Evolutionary conservation across 1,140 invertebrate genomes (phyloP), one percentile per base, ranked within the genome.

Genomic region (Aphaenogaster ashmeadi): DNA sequence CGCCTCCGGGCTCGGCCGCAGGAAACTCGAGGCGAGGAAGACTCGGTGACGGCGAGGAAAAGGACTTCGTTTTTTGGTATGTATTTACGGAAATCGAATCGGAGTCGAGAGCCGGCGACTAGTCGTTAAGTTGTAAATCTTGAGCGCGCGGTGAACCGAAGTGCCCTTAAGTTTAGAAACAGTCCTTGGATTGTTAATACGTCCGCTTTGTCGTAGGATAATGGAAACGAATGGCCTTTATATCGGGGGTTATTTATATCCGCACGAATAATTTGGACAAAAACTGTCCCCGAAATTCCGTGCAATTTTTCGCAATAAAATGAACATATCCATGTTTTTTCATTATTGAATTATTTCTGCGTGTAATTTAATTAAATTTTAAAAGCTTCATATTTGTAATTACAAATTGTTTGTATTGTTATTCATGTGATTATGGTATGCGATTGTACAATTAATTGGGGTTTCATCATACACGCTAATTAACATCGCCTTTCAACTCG

Each of bases 51-150:
- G 50, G 7, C 6, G 50, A 50, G 33, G 60, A 71, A 84, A 71
- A 50, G 74, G 89, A 80, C 54, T 86, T 87, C 91, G 91, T 92
- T 87, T 90, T 90, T 90, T 87, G 66, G 87, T 72, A 72, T 69
- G 62, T 88, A 88, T 86, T 87, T 87, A 88, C 64, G 87, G 89
- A 91, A 91, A 91, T 91, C 88, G 87, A 80, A 91, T 83, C 27
- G 27, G 27, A 27, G 89, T 81, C 54, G 81, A 71, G 80, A 41
- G 58, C 44, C 47, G 58, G 66, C 80, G 81, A 88, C 75, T 78
- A 78, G 62, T 77, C 87, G 87, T 91, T 88, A 88, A 83, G 81
- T 66, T 91, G 87, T 91, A 90, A 91, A 90, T 91, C 89, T 88
- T 50, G 33, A 58, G 62, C 56, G 66, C 78, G 60, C 71, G 75